Percentiles rank a stretch among this genome's conserved stretches.
Conservation (phyloP, 2,797 vertebrate genomes). For the Galago senegalensis region DNA sequence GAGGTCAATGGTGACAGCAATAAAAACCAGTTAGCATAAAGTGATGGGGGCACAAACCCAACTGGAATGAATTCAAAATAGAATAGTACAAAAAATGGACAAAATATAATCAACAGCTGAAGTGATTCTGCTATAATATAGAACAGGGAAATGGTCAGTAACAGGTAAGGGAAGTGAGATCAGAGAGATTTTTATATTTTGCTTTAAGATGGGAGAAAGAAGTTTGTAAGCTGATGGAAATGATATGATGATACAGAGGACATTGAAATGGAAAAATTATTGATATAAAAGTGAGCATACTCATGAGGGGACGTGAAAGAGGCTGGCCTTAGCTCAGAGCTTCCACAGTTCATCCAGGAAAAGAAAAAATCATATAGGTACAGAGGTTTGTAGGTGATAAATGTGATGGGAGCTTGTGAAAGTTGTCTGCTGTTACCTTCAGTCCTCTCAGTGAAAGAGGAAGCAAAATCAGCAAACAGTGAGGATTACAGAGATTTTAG, state of each 20-base stretch:
- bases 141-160: constrained; percentile 2
- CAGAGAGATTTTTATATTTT: not conserved
- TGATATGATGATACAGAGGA: not conserved
- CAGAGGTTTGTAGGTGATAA: not conserved
- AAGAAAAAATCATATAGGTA: not conserved
- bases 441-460: not conserved
- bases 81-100: not conserved
- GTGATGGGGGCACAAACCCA: not conserved
- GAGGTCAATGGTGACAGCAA: fast-evolving
- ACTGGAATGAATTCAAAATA: not conserved
- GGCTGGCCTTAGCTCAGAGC: not conserved
- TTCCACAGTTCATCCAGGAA: not conserved
- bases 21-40: not conserved
- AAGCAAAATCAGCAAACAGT: not conserved
- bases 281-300: not conserved
- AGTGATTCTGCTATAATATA: not conserved
- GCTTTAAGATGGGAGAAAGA: constrained; percentile 29
- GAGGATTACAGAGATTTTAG: not conserved
- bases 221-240: not conserved
- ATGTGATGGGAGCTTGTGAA: not conserved
- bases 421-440: not conserved
- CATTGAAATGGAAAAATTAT: not conserved
- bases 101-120: not conserved
- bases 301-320: not conserved
- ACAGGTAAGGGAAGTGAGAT: not conserved